Percentiles rank a stretch among this genome's conserved stretches.
Conservation (phyloP, 2,113 vertebrate genomes). For the Philantomba maxwellii region DNA sequence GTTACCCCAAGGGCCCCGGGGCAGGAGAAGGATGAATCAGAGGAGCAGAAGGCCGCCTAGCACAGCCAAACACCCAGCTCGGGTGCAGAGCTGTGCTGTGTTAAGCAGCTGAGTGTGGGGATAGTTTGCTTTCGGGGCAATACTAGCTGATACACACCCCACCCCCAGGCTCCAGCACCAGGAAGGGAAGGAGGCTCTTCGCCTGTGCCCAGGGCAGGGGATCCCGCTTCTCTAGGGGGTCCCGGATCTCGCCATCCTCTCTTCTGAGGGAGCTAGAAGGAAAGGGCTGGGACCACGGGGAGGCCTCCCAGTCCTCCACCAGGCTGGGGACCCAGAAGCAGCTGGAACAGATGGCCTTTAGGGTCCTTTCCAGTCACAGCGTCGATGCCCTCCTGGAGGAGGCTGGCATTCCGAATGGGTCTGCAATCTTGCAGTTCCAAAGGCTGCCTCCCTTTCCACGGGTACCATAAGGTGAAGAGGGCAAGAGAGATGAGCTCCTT, state of each 20-base stretch:
- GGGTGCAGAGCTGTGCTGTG: background rate
- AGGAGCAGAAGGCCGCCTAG: background rate
- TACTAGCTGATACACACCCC: background rate
- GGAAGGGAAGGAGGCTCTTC: background rate
- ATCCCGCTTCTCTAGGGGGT: background rate
- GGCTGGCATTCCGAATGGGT: background rate
- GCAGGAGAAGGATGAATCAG: background rate
- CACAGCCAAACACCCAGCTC: too few relatives aligned
- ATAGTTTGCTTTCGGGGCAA: background rate
- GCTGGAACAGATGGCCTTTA: background rate
- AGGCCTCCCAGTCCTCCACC: background rate
- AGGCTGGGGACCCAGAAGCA: background rate
- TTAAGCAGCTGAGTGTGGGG: background rate
- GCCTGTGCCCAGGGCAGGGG: background rate
- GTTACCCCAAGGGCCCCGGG: background rate
- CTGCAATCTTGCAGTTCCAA: background rate
- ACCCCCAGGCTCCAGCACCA: background rate
- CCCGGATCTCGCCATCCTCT: background rate
- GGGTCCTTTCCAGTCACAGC: background rate
- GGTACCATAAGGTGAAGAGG: background rate
- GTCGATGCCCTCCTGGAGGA: background rate
- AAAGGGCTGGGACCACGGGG: accelerated
- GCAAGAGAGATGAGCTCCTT: background rate
- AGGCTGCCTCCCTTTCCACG: background rate
- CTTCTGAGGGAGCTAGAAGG: background rate